These are phyloP conservation scores for Atrina japonica DNA, from an alignment of 2,888 invertebrate species.

Conservation along the genomic window DNA sequence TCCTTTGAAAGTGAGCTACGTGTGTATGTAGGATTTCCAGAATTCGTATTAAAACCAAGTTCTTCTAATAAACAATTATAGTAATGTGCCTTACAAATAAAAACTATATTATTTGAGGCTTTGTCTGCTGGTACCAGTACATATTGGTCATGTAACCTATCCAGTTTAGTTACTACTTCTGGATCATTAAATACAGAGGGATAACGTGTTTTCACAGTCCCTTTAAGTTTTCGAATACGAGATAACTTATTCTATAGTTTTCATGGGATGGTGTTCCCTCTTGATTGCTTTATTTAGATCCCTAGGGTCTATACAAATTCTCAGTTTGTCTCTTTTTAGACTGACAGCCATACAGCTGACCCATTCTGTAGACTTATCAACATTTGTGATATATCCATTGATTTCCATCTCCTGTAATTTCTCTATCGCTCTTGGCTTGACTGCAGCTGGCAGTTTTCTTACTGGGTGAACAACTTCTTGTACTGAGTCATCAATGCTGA, in stretches of 20 bases:
- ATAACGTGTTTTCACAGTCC: too few species aligned
- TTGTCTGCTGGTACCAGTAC: too few species aligned
- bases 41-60: too few species aligned
- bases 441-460: slow-evolving; percentile 30
- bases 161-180: too few species aligned
- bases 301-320: slow-evolving; percentile 48
- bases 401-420: slow-evolving; percentile 57
- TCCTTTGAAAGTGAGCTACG: too few species aligned
- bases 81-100: too few species aligned
- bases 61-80: slow-evolving; percentile 20
- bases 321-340: slow-evolving; percentile 37
- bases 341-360: slow-evolving; percentile 57
- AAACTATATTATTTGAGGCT: too few species aligned
- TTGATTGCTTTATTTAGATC: slow-evolving; percentile 56
- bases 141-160: too few species aligned
- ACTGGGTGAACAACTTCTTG: slow-evolving; percentile 32
- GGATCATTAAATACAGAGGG: too few species aligned
- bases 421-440: slow-evolving; percentile 29
- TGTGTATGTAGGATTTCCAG: too few species aligned
- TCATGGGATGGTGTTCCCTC: slow-evolving; percentile 58
- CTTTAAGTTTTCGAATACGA: background rate
- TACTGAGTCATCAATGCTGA: slow-evolving; percentile 18
- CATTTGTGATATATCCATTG: slow-evolving; percentile 48
- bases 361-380: slow-evolving; percentile 56
- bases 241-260: slow-evolving; percentile 57